Base-by-base conservation (phyloP, 53 echinoderm and acorn worm genomes). In the Hippasteria phrygiana region DNA sequence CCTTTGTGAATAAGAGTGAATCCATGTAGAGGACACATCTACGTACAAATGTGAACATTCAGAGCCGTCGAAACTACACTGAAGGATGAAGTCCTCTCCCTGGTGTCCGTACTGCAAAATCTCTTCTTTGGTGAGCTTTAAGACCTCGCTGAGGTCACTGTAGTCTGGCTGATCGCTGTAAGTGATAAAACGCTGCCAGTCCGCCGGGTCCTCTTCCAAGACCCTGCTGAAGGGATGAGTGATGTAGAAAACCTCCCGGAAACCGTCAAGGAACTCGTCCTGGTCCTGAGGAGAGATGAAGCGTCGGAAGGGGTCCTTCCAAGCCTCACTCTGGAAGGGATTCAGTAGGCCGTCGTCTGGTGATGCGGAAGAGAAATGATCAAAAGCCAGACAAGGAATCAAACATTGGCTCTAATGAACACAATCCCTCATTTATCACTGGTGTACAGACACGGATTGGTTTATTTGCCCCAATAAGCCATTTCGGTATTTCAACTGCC, bases 81-180 rank as follows among this genome's bases (percentile, higher is more conserved):
- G 59, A 24, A 91, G 41, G 4, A 91, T 47, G 24, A 91, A 88
- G 35, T 91, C 92, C 9, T 88, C 50, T 20, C 34, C n/a, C 62
- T 91, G 92, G 59, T 91, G 92, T 0, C 92, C 92, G 28, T 42
- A 73, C 32, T 73, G 13, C 14, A 29, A 22, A 43, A 88, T 87
- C 43, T 91, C 92, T 0, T 43, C 38, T 27, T 29, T 48, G 0
- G 59, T 72, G 7, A 91, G 74, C 10, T 91, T 71, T 5, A 91
- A 69, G 0, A 91, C 92, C 20, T 91, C 92, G 28, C 45, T 39
- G 43, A 91, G 72, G 26, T 91, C 92, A 31, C 79, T 77, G 71
- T 91, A 88, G 46, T 91, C 92, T 10, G 92, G 88, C 18, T n/a
- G 73, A 55, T 78, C 59, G 54, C 92, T 91, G 71, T 73, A 91